Conservation (phyloP, 2,888 invertebrate genomes). For the Stenolophus ochropezus region DNA sequence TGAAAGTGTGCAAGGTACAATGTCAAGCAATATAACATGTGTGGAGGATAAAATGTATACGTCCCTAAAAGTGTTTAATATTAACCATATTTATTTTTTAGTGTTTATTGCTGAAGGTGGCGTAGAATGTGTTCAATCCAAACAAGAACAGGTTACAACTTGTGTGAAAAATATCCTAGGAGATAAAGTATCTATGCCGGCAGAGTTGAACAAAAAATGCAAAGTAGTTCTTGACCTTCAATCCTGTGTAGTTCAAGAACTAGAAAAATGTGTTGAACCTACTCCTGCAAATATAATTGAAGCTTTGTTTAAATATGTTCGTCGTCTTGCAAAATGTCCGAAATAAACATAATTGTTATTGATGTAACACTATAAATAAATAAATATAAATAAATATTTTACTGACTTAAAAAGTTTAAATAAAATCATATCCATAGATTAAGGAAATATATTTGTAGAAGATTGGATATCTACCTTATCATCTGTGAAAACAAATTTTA, state of each 20-base stretch:
- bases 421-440: too few relatives aligned
- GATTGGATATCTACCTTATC: too few relatives aligned
- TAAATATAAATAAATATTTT: too few relatives aligned
- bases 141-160: constrained; percentile 69
- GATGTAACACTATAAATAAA: background rate
- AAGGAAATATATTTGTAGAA: too few relatives aligned
- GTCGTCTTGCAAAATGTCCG: background rate
- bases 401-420: too few relatives aligned
- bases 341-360: background rate
- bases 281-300: constrained; percentile 88
- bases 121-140: constrained; percentile 73
- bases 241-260: constrained; percentile 76
- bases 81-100: constrained; percentile 67
- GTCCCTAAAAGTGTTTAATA: background rate
- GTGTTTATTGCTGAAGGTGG: constrained; percentile 76
- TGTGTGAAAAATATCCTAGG: constrained; percentile 69
- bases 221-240: constrained; percentile 69
- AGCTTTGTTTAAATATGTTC: constrained; percentile 9
- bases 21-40: too few relatives aligned
- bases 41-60: too few relatives aligned
- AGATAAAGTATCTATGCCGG: background rate
- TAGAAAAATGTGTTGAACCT: constrained; percentile 82
- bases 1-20: too few relatives aligned
- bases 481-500: too few relatives aligned
- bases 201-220: background rate